Evolutionary conservation across 2,113 vertebrate genomes (phyloP), one percentile per base, ranked within the genome.

Genomic region (Pelvicachromis taeniatus): DNA sequence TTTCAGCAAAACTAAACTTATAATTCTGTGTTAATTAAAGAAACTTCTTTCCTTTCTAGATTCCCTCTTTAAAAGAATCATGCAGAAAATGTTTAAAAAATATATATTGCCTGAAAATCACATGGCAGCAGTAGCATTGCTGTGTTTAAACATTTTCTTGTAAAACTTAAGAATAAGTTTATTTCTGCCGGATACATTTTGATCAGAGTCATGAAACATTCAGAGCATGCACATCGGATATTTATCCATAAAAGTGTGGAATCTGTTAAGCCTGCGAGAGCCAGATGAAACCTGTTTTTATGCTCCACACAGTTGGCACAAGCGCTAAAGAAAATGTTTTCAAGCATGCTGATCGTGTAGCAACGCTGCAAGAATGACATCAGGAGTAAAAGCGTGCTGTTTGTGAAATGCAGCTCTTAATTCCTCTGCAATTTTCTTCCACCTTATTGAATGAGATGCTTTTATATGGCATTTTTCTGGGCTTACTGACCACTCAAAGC

Each of bases 281-380:
- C 78, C 78, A 31, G 77, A 86, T 86, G 50, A 88, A 90, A 88
- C 78, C 84, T 79, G 84, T 50, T 89, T 87, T 75, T 38, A 85
- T 84, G 54, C 75, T 2, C 1, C 8, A 68, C 80, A 81, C 82
- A 80, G 81, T 68, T 89, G 85, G 85, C 81, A 86, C 13, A 14
- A 4, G 31, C 1, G 12, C 31, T 59, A 5, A 84, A 88, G 73
- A 77, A 84, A 79, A 68, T 63, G 48, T 84, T 88, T 73, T 87
- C 23, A 84, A 83, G 78, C 35, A 78, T 82, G 40, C 80, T 35
- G 52, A 79, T 90, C 6, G 12, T 86, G 73, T 55, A 59, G 35
- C 54, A 40, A 52, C 79, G 5, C 80, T 65, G 55, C 52, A 21
- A 88, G 82, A 89, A 23, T 56, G 11, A 58, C 73, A 59, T 87